These are phyloP conservation scores for Psittacula cyanocephala DNA, from an alignment of 2,113 vertebrate species.

Conservation along the genomic window DNA sequence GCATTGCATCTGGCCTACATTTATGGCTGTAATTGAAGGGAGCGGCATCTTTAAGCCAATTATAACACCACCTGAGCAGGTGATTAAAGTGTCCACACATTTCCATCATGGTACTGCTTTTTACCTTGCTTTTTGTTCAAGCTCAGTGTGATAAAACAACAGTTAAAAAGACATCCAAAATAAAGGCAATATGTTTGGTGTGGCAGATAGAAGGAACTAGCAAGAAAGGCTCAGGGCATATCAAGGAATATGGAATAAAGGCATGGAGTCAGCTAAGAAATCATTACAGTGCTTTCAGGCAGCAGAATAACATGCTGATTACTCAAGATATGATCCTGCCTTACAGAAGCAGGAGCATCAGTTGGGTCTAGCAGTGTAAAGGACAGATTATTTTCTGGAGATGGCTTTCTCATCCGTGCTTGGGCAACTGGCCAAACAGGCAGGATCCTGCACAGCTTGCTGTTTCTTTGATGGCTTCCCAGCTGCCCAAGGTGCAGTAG, in stretches of 20 bases:
- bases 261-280: not conserved
- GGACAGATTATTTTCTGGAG: not conserved
- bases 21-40: not conserved
- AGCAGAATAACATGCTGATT: not conserved
- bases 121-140: not conserved
- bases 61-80: not conserved
- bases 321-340: not conserved
- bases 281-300: not conserved
- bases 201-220: not conserved
- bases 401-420: not conserved
- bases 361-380: not conserved
- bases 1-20: not conserved
- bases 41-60: not conserved
- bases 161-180: not conserved
- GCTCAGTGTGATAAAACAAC: not conserved
- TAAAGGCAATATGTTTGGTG: not conserved
- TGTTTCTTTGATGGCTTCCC: not conserved
- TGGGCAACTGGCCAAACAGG: not conserved
- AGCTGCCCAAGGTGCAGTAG: rapidly evolving
- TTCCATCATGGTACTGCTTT: not conserved
- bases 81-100: not conserved
- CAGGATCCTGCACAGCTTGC: not conserved
- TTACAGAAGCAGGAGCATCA: not conserved
- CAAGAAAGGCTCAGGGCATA: not conserved
- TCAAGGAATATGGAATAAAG: not conserved